A percentile compares a stretch with the other conserved stretches of the same genome.
phyloP scores from a whole-genome alignment of 2,888 invertebrate species.

The Saturnia pavonia region DNA sequence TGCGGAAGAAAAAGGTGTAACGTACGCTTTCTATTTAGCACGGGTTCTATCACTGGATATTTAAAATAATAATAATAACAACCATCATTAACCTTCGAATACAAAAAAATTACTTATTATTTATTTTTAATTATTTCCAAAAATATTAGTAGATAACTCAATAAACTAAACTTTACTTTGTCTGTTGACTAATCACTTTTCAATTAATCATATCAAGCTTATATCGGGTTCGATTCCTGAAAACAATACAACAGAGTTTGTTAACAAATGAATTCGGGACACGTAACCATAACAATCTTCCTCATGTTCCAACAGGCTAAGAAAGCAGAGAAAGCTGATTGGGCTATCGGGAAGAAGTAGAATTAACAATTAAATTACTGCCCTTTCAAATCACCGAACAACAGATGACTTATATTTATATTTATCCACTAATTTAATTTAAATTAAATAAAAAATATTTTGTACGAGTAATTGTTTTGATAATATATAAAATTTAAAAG shows the following conservation, averaged over 20 bases:
- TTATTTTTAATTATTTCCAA: not conserved
- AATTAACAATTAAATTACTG: conserved; percentile 44
- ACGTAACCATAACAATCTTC: conserved; percentile 36
- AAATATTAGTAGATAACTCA: not conserved
- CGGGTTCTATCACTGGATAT: too few relatives aligned
- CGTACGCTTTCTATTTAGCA: too few relatives aligned
- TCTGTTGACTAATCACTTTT: not conserved
- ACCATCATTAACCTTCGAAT: too few relatives aligned
- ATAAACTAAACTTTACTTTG: not conserved
- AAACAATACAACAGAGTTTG: conserved; percentile 9
- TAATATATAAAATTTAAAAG: conserved; percentile 33
- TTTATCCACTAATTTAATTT: conserved; percentile 56
- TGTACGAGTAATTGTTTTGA: conserved; percentile 47
- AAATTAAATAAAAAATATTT: conserved; percentile 61
- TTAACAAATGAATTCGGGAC: conserved; percentile 14
- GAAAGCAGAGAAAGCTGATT: conserved; percentile 89
- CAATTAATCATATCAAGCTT: not conserved
- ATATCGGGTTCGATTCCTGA: conserved; percentile 29
- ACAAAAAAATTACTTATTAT: too few relatives aligned
- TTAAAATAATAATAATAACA: too few relatives aligned
- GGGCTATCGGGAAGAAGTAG: conserved; percentile 85
- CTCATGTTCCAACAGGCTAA: conserved; percentile 85
- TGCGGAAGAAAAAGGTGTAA: too few relatives aligned
- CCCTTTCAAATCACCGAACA: conserved; percentile 46
- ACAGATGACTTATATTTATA: conserved; percentile 57